Conservation (phyloP, 2,113 vertebrate species). For the Atlantisia rogersi region DNA sequence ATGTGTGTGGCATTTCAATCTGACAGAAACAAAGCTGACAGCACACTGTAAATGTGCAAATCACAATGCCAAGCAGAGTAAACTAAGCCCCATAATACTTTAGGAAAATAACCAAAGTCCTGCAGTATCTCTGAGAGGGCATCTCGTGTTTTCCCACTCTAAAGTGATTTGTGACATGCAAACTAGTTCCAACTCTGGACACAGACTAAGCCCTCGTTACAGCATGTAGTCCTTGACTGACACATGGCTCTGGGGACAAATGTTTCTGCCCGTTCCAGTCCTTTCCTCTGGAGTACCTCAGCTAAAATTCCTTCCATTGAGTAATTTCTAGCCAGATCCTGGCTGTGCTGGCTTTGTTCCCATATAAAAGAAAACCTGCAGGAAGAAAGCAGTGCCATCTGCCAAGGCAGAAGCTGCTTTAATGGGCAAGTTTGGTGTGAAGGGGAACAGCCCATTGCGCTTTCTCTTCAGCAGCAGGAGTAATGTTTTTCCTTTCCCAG, state of each 20-base stretch:
- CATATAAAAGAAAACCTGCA: constrained; percentile 30
- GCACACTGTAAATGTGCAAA: constrained; percentile 17
- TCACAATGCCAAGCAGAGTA: constrained; percentile 2
- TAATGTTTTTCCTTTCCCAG: neutral
- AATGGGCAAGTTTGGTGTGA: constrained; percentile 11
- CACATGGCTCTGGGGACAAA: neutral
- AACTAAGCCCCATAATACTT: constrained; percentile 10
- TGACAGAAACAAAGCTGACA: constrained; percentile 49
- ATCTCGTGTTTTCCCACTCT: neutral
- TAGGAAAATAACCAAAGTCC: constrained; percentile 25
- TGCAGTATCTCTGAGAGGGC: neutral
- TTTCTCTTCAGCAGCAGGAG: neutral
- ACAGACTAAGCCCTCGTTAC: neutral
- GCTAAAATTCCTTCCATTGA: constrained; percentile 56
- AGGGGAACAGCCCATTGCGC: neutral
- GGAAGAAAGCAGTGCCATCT: constrained; percentile 54
- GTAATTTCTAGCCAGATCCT: constrained; percentile 36
- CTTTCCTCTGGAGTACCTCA: constrained; percentile 34
- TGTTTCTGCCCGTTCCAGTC: constrained; percentile 9
- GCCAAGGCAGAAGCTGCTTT: constrained; percentile 45
- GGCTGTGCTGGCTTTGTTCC: constrained; percentile 46
- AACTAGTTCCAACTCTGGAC: neutral
- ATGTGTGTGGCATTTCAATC: constrained; percentile 39
- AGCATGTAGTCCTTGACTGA: neutral
- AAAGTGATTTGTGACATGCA: constrained; percentile 29